Percentiles rank a stretch among this genome's conserved stretches.
These are phyloP conservation scores for Hemicrepidius hirtus DNA, from an alignment of 2,888 invertebrate genomes.

Conservation along the genomic window DNA sequence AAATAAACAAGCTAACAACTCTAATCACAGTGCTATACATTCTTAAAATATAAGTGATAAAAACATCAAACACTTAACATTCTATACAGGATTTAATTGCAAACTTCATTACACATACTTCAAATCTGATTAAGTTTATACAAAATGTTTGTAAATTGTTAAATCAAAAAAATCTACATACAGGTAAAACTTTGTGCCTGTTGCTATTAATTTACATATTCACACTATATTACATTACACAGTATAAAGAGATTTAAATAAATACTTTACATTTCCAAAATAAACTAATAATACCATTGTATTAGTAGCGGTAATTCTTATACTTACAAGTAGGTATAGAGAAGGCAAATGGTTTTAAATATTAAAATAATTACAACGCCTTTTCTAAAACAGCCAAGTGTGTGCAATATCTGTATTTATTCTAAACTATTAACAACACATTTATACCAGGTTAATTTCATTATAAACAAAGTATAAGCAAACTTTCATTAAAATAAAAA, in stretches of 20 bases:
- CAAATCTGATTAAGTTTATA: constrained; percentile 30
- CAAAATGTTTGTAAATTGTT: constrained; percentile 8
- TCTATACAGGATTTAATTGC: constrained; percentile 49
- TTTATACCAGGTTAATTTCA: too few species aligned
- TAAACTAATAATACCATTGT: constrained; percentile 43
- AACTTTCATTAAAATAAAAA: not conserved
- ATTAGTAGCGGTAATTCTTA: constrained; percentile 22
- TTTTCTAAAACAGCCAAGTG: not conserved
- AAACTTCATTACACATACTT: constrained; percentile 34
- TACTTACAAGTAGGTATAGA: constrained; percentile 34
- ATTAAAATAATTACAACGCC: constrained; percentile 11
- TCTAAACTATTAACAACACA: not conserved
- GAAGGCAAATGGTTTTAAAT: constrained; percentile 33
- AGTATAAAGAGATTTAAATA: constrained; percentile 43
- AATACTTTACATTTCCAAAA: constrained; percentile 49
- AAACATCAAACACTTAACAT: constrained; percentile 64
- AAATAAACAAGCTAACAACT: constrained; percentile 62
- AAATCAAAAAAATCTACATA: constrained; percentile 37
- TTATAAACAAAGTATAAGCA: too few species aligned
- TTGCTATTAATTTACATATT: constrained; percentile 47
- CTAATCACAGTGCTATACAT: constrained; percentile 69
- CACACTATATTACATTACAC: constrained; percentile 49
- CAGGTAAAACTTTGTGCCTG: constrained; percentile 10
- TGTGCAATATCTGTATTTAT: not conserved
- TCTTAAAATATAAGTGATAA: constrained; percentile 60